phyloP scores from a whole-genome alignment of 23 tunicate species.

The Clavelina lepadiformis region DNA sequence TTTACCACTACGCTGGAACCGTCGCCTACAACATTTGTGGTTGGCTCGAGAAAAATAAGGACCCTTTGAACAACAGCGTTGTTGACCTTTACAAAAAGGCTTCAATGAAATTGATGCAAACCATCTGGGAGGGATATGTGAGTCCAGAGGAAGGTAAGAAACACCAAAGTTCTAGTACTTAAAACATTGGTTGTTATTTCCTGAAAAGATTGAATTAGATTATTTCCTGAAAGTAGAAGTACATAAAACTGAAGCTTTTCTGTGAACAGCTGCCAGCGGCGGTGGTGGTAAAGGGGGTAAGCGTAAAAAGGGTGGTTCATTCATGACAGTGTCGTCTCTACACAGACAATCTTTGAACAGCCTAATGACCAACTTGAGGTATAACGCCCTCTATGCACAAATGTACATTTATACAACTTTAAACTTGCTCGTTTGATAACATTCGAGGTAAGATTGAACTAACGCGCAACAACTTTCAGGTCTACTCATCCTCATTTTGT shows the following conservation, averaged over 20 bases:
- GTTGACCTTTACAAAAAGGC: conserved; percentile 85
- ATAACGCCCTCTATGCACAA: not conserved
- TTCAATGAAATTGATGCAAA: conserved; percentile 75
- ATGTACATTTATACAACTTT: not conserved
- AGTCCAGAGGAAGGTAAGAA: conserved; percentile 93
- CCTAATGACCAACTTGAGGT: conserved; percentile 92
- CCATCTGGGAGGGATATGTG: conserved; percentile 93
- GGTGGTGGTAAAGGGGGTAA: conserved; percentile 94
- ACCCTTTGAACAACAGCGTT: conserved; percentile 90
- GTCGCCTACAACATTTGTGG: conserved; percentile 87
- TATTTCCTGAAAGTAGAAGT: no score
- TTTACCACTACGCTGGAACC: conserved; percentile 94
- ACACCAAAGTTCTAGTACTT: not conserved
- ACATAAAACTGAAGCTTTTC: not conserved
- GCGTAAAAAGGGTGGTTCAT: conserved; percentile 94
- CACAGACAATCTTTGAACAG: conserved; percentile 81
- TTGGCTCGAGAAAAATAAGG: conserved; percentile 95
- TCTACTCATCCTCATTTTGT: conserved; percentile 98
- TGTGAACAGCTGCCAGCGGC: conserved; percentile 47
- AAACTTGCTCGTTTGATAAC: no score
- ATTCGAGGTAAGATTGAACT: no score
- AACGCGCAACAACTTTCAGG: no score
- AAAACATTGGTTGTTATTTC: not conserved
- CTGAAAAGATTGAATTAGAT: no score
- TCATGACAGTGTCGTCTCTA: conserved; percentile 89